phyloP scores from a whole-genome alignment of 2,888 invertebrate genomes.

The Acleris literana region DNA sequence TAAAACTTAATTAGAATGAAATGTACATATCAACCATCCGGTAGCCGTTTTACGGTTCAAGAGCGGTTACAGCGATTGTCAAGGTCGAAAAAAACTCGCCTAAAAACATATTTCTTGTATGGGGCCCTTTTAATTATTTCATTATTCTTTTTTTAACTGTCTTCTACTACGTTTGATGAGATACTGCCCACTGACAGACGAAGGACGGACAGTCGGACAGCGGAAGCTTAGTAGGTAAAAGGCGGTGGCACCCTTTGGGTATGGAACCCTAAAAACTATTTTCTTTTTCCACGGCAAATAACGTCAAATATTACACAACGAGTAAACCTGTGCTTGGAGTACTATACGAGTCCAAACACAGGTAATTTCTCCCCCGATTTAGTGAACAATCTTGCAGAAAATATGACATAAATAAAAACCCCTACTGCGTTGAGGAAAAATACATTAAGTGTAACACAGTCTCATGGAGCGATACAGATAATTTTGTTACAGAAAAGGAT shows the following conservation, averaged over 20 bases:
- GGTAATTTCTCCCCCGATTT: conserved; percentile 14
- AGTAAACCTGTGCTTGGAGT: not conserved
- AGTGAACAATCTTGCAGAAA: conserved; percentile 23
- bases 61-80: too few species aligned
- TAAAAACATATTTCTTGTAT: too few species aligned
- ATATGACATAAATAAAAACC: conserved; percentile 33
- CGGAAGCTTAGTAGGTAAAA: not conserved
- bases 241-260: not conserved
- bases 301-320: not conserved
- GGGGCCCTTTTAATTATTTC: too few species aligned
- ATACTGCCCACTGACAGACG: too few species aligned
- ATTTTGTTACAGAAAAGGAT: conserved; percentile 36
- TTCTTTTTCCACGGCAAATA: not conserved
- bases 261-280: too few species aligned
- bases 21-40: too few species aligned
- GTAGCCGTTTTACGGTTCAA: too few species aligned
- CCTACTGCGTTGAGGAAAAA: conserved; percentile 35
- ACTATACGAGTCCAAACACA: not conserved
- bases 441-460: conserved; percentile 38
- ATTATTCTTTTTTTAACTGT: too few species aligned
- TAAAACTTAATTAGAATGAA: too few species aligned
- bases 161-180: too few species aligned
- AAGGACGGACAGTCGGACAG: too few species aligned
- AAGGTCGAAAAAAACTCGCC: too few species aligned
- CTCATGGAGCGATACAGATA: conserved; percentile 36